A percentile compares a stretch with the other conserved stretches of the same genome.
These are phyloP conservation scores for Cyanoliseus patagonus DNA, from an alignment of 2,113 vertebrate genomes.

Conservation along the genomic window DNA sequence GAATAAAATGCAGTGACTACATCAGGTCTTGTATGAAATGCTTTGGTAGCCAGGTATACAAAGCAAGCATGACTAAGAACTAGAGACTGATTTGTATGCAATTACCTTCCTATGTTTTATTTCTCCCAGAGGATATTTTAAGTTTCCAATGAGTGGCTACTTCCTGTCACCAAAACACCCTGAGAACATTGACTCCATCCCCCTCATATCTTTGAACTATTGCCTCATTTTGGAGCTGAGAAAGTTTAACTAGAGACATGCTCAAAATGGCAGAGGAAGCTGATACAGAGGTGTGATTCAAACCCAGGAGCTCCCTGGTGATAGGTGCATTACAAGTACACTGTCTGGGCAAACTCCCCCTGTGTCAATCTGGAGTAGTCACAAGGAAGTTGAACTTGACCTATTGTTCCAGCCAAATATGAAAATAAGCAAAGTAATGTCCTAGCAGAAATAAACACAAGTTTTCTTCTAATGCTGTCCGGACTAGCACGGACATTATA, in stretches of 20 bases:
- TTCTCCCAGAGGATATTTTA: neutral
- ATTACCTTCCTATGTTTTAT: neutral
- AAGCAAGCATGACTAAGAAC: neutral
- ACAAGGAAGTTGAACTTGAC: neutral
- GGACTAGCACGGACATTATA: neutral
- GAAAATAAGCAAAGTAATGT: neutral
- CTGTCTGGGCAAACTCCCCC: neutral
- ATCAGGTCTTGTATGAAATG: neutral
- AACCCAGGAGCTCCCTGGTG: neutral
- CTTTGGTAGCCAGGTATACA: neutral
- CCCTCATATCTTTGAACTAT: neutral
- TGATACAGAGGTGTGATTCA: neutral
- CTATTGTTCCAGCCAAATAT: neutral
- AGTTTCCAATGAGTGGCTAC: neutral
- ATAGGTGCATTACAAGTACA: neutral
- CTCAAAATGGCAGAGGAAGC: neutral
- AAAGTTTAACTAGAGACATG: neutral
- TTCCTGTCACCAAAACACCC: neutral
- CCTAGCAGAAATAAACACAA: neutral
- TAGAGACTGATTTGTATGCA: neutral
- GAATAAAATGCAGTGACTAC: neutral
- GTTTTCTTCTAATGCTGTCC: neutral
- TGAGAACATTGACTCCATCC: neutral
- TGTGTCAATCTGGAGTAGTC: neutral
- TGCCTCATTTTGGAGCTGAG: neutral